A percentile compares a stretch with the other conserved stretches of the same genome.
Conservation (phyloP, 1,140 invertebrate genomes). For the Drosophila azteca region DNA sequence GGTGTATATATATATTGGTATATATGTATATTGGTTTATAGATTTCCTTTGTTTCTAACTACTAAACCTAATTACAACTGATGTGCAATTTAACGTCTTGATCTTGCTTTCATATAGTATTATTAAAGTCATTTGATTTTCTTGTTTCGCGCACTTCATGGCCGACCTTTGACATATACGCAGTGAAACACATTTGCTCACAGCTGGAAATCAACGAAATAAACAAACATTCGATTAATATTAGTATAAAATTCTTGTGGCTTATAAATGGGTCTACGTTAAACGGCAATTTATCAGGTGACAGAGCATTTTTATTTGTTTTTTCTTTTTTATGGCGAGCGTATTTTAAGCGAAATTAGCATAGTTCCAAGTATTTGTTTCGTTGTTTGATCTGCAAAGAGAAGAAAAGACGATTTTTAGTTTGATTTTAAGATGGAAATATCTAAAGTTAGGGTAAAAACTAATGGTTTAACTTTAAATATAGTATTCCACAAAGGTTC, state of each 20-base stretch:
- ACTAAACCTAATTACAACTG: constrained; percentile 79
- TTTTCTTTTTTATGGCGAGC: constrained; percentile 13
- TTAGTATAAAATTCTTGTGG: not conserved
- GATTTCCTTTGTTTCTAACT: constrained; percentile 59
- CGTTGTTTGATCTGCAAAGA: constrained; percentile 52
- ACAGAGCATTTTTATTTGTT: not conserved
- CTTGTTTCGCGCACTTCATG: constrained; percentile 73
- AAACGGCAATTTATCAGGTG: constrained; percentile 36
- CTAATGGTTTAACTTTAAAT: too few species aligned
- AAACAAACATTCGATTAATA: constrained; percentile 4
- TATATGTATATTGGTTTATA: constrained; percentile 27
- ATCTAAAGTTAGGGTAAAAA: not conserved
- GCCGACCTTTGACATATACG: constrained; percentile 81
- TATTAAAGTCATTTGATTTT: constrained; percentile 41
- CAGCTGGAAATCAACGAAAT: constrained; percentile 52
- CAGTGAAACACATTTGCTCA: constrained; percentile 75
- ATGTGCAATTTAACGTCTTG: constrained; percentile 71
- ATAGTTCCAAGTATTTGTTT: not conserved
- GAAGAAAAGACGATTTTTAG: constrained; percentile 14
- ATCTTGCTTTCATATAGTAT: constrained; percentile 50
- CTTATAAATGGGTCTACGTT: constrained; percentile 23
- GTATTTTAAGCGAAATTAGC: constrained; percentile 39
- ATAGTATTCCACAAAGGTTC: not conserved
- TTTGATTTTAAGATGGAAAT: not conserved
- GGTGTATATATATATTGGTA: constrained; percentile 17